Base-by-base conservation (phyloP, 2,113 vertebrate species). In the Scomber japonicus region DNA sequence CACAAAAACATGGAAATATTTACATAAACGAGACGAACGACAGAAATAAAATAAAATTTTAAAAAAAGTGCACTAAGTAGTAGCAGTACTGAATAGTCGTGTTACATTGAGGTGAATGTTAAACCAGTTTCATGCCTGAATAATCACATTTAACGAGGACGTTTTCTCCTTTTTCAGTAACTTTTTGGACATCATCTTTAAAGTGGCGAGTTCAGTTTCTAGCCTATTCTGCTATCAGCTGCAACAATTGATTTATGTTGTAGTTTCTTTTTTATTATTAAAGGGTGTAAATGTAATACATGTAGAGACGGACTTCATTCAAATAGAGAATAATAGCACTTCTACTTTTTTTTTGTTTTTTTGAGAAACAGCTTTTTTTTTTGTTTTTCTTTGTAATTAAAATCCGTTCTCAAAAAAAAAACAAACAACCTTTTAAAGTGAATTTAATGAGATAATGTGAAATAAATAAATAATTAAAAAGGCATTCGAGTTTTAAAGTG, bases 1-100 rank as follows among this genome's bases (percentile, higher is more conserved):
- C 70, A 89, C 88, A 88, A 94, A 27, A 94, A 96, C 94, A 92
- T 90, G 88, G 83, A 96, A 93, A 93, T 95, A 95, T 95, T 95
- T 95, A 95, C 94, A 96, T 69, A 91, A 27, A 90, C 88, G 81
- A 53, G 89, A 93, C 78, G 62, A 73, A 92, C 76, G 76, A 67
- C 81, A 82, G 44, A 78, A 40, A 40, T 9, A 40, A 40, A 40
- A 40, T 2, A 40, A 40, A 40, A 9, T 10, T 27, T 27, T 27
- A 9, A 40, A 75, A 81, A 92, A 92, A 93, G 94, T 95, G 94
- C 94, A 91, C 91, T 81, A 93, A 91, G 89, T 93, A 92, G 86
- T 94, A 93, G 84, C 92, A 87, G 85, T 88, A 87, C 90, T 91
- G 88, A 89, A 79, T 90, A 90, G 85, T 91, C 61, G 87, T 91